Evolutionary conservation across 1,140 invertebrate genomes (phyloP), one percentile per base, ranked within the genome.

Genomic region (Drosophila paulistorum): DNA sequence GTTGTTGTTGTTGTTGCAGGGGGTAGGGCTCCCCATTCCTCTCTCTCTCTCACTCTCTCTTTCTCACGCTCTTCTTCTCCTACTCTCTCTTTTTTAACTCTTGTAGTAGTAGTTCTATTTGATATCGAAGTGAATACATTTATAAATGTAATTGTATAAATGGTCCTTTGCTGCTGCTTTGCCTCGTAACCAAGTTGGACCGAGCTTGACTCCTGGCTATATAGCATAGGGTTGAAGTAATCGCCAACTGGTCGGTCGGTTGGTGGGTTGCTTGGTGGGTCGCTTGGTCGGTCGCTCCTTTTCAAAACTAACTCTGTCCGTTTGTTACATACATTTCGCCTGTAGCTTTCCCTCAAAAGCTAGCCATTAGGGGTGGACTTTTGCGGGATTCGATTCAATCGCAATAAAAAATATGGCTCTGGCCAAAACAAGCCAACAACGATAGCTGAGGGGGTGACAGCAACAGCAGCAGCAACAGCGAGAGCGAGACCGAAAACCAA

Each of bases 111-210:
- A 48, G 26, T 48, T 64, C 39, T 33, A 23, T 64, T 64, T 64
- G 39, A 64, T 64, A 64, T 64, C 42, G 42, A 45, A 64, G 61
- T 33, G 45, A 64, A 48, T 64, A 45, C 45, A 64, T 48, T 64
- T 64, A 45, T 64, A 64, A 64, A 48, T 64, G 61, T 64, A 64
- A 64, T 64, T 64, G 61, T 64, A 64, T 64, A 64, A 64, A 64
- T 64, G 61, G 61, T 33, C 39, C 30, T 17, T 39, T 20, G 14
- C 9, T 23, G 17, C 20, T 11, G 61, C n/a, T 48, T 30, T 30
- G 30, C 30, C n/a, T 17, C 45, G 45, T 17, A 17, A 17, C 6
- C 45, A 17, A 48, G n/a, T 9, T 14, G 23, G 20, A n/a, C 13
- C 35, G 23, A 17, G 14, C n/a, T 11, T n/a, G 26, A 23, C 42